Evolutionary conservation across 2,797 vertebrate species (phyloP), one percentile per base, ranked within the genome.

Genomic region (Australoheros facetus): DNA sequence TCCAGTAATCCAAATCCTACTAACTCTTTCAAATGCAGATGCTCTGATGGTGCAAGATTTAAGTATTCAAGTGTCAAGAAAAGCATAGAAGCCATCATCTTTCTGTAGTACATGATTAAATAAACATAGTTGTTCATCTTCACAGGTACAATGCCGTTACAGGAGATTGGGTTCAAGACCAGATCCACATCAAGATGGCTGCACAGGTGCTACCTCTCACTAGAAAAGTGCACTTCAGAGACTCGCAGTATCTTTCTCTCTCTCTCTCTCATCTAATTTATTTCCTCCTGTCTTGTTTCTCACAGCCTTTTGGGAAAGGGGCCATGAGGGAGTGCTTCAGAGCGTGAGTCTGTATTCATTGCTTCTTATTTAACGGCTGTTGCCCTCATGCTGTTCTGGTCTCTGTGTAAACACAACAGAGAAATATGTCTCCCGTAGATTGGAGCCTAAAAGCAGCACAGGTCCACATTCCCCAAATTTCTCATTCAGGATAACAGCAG

Each of bases 301-400:
- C 80, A 26, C 94, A 99, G 98, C 96, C 98, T 14, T 99, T 99
- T 28, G 98, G 98, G 78, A 97, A 94, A 77, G 98, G 98, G 58
- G 98, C 98, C 28, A 99, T 99, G 98, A 96, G 98, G 51, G 98
- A 99, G 88, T 99, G 98, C 93, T 99, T 96, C 94, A 95, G 98
- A 94, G 96, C 97, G 98, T 99, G 95, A 98, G 98, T 96, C 30
- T n/a, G 11, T 11, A 28, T 42, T 62, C 54, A 76, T 64, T 12
- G 17, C 59, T 66, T 85, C 10, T 81, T 73, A 17, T 82, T 39
- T 23, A 53, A 72, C 0, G 55, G 62, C 80, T 79, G 48, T 81
- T 91, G 77, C 51, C 54, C 83, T 78, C 0, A 4, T 70, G 69
- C 34, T 69, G n/a, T n/a, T 58, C 8, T 64, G 16, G 2, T 55